phyloP scores from a whole-genome alignment of 2,888 invertebrate genomes.

The Adelognathus sp. region DNA sequence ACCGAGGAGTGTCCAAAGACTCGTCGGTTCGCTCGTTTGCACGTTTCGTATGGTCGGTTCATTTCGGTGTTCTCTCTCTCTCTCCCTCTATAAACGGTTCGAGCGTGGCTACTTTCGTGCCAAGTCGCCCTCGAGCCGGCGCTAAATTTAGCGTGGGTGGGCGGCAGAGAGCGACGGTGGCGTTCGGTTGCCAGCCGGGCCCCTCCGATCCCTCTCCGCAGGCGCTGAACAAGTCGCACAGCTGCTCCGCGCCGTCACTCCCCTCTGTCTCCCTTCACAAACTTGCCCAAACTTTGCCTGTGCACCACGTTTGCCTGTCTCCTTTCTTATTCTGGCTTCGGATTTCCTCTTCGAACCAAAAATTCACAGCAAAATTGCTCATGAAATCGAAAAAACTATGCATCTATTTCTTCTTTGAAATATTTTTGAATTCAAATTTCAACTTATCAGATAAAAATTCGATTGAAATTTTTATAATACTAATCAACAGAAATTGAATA shows the following conservation, averaged over 20 bases:
- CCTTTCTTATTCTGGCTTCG: constrained; percentile 5
- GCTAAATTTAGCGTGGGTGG: constrained; percentile 79
- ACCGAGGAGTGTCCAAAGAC: neutral
- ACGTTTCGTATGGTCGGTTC: neutral
- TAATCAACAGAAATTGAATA: neutral
- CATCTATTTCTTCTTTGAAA: too few relatives aligned
- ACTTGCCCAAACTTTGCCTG: constrained; percentile 33
- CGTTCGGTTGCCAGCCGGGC: constrained; percentile 72
- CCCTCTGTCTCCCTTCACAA: constrained; percentile 16
- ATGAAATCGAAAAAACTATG: neutral
- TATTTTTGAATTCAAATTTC: too few relatives aligned
- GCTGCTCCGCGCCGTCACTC: constrained; percentile 38
- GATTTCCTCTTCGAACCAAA: neutral
- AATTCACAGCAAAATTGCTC: neutral
- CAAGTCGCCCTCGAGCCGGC: constrained; percentile 59
- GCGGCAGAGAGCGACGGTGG: constrained; percentile 64
- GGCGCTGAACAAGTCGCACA: constrained; percentile 34
- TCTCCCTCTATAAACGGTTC: constrained; percentile 55
- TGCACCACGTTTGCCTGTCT: constrained; percentile 33
- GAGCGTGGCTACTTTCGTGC: constrained; percentile 60
- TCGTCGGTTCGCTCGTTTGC: neutral
- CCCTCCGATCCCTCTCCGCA: constrained; percentile 63
- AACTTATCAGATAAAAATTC: neutral
- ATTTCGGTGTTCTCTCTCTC: constrained; percentile 22
- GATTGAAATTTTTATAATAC: neutral